These are phyloP conservation scores for Napeogenes sylphis DNA, from an alignment of 2,888 invertebrate genomes.

Conservation along the genomic window DNA sequence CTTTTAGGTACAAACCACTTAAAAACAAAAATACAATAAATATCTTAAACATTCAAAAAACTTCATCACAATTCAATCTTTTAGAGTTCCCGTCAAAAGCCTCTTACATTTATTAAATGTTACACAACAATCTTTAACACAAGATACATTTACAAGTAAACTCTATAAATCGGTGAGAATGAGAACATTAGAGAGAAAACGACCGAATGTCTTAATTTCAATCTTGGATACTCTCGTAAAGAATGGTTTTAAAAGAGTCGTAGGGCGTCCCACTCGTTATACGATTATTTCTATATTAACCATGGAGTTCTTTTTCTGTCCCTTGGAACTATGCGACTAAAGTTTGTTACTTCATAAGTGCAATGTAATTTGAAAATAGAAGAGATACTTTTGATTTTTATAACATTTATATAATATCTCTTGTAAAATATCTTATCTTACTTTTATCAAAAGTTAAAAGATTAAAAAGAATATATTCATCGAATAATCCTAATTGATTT, in stretches of 20 bases:
- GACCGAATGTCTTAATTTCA: conserved; percentile 65
- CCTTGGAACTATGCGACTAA: no score
- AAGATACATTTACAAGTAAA: conserved; percentile 34
- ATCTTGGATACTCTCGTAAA: conserved; percentile 67
- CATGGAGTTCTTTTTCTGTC: no score
- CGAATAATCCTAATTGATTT: no score
- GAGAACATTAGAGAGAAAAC: conserved; percentile 13
- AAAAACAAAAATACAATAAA: not conserved
- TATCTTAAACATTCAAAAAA: not conserved
- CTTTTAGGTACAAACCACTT: not conserved
- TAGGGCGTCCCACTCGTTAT: conserved; percentile 43
- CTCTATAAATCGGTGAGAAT: conserved; percentile 34
- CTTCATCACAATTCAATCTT: not conserved
- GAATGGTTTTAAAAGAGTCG: conserved; percentile 57
- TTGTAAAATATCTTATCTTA: no score
- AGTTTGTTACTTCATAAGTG: no score
- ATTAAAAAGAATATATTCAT: no score
- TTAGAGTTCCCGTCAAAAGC: conserved; percentile 1
- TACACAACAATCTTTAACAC: conserved; percentile 34
- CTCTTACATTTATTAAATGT: conserved; percentile 24
- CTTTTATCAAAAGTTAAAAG: no score
- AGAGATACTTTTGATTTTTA: no score
- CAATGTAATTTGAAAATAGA: no score
- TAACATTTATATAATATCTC: no score
- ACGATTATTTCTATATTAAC: not conserved